A percentile compares a stretch with the other conserved stretches of the same genome.
phyloP scores from a whole-genome alignment of 2,797 vertebrate species.

The Pogoniulus pusillus region DNA sequence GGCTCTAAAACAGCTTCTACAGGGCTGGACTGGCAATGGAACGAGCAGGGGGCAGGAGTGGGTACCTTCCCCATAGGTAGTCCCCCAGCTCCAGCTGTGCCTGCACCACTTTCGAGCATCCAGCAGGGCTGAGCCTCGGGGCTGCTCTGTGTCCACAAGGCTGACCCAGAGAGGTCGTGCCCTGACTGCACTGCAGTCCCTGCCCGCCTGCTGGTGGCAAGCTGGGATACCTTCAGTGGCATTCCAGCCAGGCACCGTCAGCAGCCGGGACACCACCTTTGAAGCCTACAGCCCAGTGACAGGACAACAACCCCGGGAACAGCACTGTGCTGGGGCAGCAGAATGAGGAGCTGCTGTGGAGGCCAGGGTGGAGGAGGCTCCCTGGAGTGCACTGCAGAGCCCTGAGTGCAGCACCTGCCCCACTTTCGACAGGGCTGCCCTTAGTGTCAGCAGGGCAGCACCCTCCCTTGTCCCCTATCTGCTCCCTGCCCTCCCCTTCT shows the following conservation, averaged over 20 bases:
- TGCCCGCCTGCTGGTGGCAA: background rate
- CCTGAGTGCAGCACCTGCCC: background rate
- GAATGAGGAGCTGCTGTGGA: background rate
- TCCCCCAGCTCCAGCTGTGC: background rate
- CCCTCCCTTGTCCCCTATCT: background rate
- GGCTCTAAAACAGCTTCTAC: background rate
- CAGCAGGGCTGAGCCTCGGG: background rate
- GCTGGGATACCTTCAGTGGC: background rate
- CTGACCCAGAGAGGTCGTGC: background rate
- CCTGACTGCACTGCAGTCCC: background rate
- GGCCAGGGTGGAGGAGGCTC: background rate
- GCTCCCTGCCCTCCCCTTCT: background rate
- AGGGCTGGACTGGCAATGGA: background rate
- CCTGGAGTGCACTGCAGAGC: background rate
- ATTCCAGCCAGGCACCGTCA: background rate
- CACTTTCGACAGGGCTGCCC: background rate
- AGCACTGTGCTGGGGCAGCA: background rate
- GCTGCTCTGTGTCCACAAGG: fast-evolving
- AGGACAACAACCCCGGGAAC: background rate
- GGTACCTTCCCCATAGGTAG: background rate
- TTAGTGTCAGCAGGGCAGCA: background rate
- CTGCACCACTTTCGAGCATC: background rate
- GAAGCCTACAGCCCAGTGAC: fast-evolving
- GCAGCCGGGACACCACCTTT: fast-evolving
- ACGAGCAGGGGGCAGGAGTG: background rate